Evolutionary conservation across 2,797 vertebrate genomes (phyloP).

Genomic region (Neosilurus hyrtlii): DNA sequence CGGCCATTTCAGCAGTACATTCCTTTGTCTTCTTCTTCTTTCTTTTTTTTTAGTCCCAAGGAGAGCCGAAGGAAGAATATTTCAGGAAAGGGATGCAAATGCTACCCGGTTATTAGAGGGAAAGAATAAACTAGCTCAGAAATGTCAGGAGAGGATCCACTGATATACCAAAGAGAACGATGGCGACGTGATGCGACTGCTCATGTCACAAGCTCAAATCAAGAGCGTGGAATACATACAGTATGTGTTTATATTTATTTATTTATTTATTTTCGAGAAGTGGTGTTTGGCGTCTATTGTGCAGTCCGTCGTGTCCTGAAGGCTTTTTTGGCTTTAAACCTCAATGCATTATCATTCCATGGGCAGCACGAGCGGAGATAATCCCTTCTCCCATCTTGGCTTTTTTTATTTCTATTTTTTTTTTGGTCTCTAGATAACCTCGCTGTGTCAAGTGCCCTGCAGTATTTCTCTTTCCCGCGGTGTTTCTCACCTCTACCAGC

Average conservation of each 20-base stretch:
- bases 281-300: background rate
- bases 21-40: constrained; percentile 26
- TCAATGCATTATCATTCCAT: constrained; percentile 36
- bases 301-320: background rate
- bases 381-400: constrained; percentile 54
- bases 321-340: background rate
- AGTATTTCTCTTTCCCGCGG: constrained; percentile 64
- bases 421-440: constrained; percentile 60
- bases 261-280: background rate
- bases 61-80: constrained; percentile 54
- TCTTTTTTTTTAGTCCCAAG: constrained; percentile 43
- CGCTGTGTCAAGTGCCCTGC: constrained; percentile 65
- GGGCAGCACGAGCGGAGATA: constrained; percentile 12
- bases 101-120: constrained; percentile 59
- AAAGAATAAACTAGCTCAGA: constrained; percentile 53
- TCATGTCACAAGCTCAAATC: background rate
- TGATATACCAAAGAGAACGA: constrained; percentile 44
- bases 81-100: constrained; percentile 49
- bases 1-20: constrained; percentile 62
- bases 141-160: constrained; percentile 57
- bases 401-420: constrained; percentile 41
- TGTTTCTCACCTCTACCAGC: constrained; percentile 63
- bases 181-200: background rate
- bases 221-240: background rate
- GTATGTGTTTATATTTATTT: background rate